phyloP scores from a whole-genome alignment of 2,113 vertebrate genomes.

The Megalops atlanticus region DNA sequence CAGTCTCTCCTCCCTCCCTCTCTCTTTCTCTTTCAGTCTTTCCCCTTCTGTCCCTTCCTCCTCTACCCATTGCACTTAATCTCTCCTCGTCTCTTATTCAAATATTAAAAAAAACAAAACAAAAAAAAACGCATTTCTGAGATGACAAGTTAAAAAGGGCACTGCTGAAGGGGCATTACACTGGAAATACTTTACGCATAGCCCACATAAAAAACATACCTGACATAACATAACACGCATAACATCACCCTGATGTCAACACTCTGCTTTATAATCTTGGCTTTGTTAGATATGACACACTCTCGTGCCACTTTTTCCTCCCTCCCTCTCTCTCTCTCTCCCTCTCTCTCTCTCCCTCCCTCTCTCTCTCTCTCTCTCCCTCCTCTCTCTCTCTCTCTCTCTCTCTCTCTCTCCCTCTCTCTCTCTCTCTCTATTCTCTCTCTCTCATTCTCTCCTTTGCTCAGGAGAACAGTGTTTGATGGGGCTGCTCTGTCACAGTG shows the following conservation, averaged over 20 bases:
- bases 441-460: background rate
- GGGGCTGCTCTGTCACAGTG: conserved; percentile 51
- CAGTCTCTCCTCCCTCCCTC: background rate
- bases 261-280: background rate
- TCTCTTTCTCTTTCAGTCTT: background rate
- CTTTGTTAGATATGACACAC: too few species aligned
- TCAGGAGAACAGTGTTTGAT: background rate
- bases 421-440: too few species aligned
- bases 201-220: background rate
- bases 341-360: background rate
- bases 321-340: background rate
- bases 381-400: background rate
- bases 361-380: background rate
- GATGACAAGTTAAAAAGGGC: background rate
- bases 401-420: too few species aligned
- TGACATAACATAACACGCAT: background rate
- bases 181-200: background rate
- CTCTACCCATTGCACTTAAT: background rate
- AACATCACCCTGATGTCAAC: background rate
- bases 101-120: background rate
- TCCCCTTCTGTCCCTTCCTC: too few species aligned
- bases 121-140: background rate
- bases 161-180: background rate
- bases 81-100: background rate
- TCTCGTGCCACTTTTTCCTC: too few species aligned